Percentiles rank a stretch among this genome's conserved stretches.
These are phyloP conservation scores for Tupiocoris notatus DNA, from an alignment of 2,888 invertebrate genomes.

Conservation along the genomic window DNA sequence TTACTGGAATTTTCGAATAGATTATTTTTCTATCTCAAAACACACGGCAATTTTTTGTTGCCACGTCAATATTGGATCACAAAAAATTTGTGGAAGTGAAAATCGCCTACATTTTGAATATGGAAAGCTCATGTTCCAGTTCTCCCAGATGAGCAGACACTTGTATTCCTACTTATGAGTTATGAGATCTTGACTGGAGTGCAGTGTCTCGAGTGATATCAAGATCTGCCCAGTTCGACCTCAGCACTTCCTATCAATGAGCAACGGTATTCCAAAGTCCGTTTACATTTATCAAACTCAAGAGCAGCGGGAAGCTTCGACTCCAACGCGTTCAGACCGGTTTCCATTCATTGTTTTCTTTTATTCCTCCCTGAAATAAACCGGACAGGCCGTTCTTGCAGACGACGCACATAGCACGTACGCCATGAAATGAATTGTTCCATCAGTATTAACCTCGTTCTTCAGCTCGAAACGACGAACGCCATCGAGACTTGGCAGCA, in stretches of 20 bases:
- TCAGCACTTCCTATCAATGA: background rate
- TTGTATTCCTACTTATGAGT: too few relatives aligned
- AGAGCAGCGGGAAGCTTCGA: background rate
- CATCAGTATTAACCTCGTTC: background rate
- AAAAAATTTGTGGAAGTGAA: background rate
- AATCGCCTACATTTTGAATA: background rate
- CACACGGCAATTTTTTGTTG: too few relatives aligned
- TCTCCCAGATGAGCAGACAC: background rate
- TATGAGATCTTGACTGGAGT: too few relatives aligned
- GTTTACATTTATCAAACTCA: background rate
- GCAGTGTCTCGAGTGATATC: background rate
- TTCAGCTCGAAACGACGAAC: background rate
- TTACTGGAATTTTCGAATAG: too few relatives aligned
- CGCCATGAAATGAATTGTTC: background rate
- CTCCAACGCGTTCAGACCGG: background rate
- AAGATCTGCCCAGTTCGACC: background rate
- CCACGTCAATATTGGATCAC: too few relatives aligned
- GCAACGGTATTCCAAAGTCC: background rate
- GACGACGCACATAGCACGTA: background rate
- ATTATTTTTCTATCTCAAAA: too few relatives aligned
- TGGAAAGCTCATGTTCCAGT: background rate
- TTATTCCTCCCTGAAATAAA: background rate
- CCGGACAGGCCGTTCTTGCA: background rate
- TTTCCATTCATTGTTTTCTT: background rate
- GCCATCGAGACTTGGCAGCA: too few relatives aligned